phyloP scores from a whole-genome alignment of 2,888 invertebrate species.

The Athrips mouffetella region DNA sequence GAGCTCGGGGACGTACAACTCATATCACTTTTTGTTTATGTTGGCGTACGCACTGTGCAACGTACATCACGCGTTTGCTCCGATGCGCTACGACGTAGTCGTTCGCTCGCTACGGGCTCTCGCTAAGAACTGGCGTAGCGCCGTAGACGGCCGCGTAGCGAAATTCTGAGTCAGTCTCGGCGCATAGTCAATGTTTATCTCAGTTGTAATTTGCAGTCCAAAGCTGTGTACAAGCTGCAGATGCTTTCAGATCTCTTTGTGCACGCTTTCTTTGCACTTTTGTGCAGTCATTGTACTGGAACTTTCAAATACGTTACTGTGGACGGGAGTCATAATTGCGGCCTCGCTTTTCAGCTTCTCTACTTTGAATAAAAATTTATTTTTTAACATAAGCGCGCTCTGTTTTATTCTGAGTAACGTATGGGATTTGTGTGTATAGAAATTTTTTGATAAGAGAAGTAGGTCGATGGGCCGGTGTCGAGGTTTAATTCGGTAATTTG shows the following conservation, averaged over 20 bases:
- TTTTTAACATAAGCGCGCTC: neutral
- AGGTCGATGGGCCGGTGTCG: constrained; percentile 40
- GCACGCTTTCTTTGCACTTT: constrained; percentile 62
- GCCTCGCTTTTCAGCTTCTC: neutral
- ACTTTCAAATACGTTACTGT: constrained; percentile 48
- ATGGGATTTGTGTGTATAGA: constrained; percentile 18
- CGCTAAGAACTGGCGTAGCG: constrained; percentile 64
- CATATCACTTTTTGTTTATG: constrained; percentile 77
- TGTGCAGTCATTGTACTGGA: constrained; percentile 59
- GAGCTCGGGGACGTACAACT: constrained; percentile 69
- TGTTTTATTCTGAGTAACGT: neutral
- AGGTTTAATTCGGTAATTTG: constrained; percentile 55
- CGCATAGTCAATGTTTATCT: constrained; percentile 62
- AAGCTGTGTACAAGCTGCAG: constrained; percentile 67
- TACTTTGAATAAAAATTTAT: neutral
- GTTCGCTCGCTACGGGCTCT: constrained; percentile 54
- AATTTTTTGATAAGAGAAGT: constrained; percentile 38
- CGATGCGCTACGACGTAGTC: constrained; percentile 52
- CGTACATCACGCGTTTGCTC: constrained; percentile 67
- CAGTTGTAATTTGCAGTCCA: constrained; percentile 66
- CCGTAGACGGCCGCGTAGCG: constrained; percentile 30
- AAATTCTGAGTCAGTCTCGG: constrained; percentile 29
- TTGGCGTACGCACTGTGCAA: constrained; percentile 56
- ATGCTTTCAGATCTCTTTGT: constrained; percentile 72
- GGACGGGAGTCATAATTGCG: constrained; percentile 39